phyloP scores from a whole-genome alignment of 2,113 vertebrate species.

The Grammomys dolichurus region DNA sequence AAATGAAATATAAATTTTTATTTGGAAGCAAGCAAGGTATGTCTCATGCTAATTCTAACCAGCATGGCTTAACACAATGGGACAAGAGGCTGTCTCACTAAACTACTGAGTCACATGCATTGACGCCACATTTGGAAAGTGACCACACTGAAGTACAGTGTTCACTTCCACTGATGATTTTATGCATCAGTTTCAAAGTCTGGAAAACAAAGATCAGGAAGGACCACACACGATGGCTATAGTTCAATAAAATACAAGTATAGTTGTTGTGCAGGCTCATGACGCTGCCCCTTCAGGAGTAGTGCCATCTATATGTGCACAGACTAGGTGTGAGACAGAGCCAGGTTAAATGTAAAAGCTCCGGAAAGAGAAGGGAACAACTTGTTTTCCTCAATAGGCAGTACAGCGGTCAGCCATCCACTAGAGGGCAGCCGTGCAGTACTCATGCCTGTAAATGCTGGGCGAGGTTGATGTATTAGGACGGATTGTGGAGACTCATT shows the following conservation, averaged over 20 bases:
- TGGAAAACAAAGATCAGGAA: conserved; percentile 5
- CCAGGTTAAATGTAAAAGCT: background rate
- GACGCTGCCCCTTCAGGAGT: background rate
- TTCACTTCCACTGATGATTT: background rate
- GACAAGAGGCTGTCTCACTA: background rate
- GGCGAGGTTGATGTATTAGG: background rate
- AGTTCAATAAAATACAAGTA: background rate
- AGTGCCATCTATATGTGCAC: background rate
- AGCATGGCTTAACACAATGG: background rate
- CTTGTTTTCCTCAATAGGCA: background rate
- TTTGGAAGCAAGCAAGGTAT: conserved; percentile 47
- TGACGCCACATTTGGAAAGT: conserved; percentile 41
- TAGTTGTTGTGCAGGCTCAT: background rate
- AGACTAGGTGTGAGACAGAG: background rate
- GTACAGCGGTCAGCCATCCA: background rate
- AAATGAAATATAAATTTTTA: conserved; percentile 39
- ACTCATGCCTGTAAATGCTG: background rate
- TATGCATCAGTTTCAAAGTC: conserved; percentile 24
- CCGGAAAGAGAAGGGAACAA: background rate
- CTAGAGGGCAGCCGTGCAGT: background rate
- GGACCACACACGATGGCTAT: background rate
- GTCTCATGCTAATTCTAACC: background rate
- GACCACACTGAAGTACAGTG: background rate
- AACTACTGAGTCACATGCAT: background rate
- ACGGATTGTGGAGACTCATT: background rate